Evolutionary conservation across 2,113 vertebrate genomes (phyloP).

Genomic region (Melanerpes formicivorus): DNA sequence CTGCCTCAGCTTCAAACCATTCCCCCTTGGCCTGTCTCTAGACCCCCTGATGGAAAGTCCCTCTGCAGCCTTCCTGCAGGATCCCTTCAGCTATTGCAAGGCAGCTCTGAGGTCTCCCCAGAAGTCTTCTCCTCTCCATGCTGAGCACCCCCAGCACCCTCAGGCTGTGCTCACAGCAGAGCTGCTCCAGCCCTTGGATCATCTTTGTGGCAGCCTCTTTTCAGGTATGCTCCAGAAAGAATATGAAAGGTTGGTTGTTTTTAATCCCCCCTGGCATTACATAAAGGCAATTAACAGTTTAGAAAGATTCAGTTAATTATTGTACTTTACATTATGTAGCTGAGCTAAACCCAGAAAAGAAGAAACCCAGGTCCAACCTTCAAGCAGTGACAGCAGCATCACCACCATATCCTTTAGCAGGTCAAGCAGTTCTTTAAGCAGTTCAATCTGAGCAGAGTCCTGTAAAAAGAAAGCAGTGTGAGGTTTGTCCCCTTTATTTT

Average conservation of each 20-base stretch:
- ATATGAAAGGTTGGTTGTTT: not conserved
- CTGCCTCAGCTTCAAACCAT: no score
- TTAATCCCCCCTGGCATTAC: not conserved
- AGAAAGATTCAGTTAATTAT: not conserved
- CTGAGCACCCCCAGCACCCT: no score
- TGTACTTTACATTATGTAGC: not conserved
- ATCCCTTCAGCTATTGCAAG: no score
- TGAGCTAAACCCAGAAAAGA: not conserved
- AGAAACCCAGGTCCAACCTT: conserved; percentile 81
- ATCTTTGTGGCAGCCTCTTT: not conserved
- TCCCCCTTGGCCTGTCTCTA: no score
- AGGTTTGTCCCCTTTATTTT: not conserved
- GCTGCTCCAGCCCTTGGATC: no score
- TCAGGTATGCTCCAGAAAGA: not conserved
- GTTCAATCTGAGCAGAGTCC: conserved; percentile 98
- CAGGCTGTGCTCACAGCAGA: no score
- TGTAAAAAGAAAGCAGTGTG: conserved; percentile 36
- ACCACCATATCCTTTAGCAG: conserved; percentile 98
- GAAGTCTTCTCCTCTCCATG: no score
- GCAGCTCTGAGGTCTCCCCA: no score
- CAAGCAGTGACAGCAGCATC: conserved; percentile 96
- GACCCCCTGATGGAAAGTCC: no score
- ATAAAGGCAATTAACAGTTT: not conserved
- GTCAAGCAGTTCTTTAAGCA: conserved; percentile 96
- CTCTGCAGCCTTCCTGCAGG: no score